Base-by-base conservation (phyloP, 2,888 invertebrate species). In the Philaethria dido region DNA sequence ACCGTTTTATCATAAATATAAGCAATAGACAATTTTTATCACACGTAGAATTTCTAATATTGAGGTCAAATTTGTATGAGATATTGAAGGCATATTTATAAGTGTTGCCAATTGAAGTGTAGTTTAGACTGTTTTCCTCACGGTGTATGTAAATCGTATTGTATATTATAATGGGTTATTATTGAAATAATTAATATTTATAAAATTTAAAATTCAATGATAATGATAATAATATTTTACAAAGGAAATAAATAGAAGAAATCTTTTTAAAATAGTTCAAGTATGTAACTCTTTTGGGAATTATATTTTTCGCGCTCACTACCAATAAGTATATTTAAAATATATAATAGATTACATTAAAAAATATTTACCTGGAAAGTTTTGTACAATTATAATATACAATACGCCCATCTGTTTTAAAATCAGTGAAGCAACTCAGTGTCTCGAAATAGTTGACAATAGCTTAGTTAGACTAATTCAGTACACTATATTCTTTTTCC, bases 391-490 rank as follows among this genome's bases (percentile, higher is more conserved):
- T 61, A 55, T 68, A 52, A 22, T 63, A 70, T 70, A 63, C 65
- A 68, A 59, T 60, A 20, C 54, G 60, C 45, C 36, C 22, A 44
- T 47, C 16, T 18, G 33, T 25, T 52, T 14, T 48, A 62, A 64
- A 47, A 52, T 64, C 42, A 36, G 39, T 61, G 33, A 61, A 57
- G 50, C 36, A 57, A 50, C 50, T 67, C 64, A 61, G 61, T 69
- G 44, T 67, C 52, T 54, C 45, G 18, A 65, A 45, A 59, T 60
- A 59, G 55, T 60, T 64, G 52, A 59, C 57, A 42, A 62, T 68
- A 68, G 64, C 16, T 68, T 68, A 70, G 70, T 29, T 70, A 70
- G 70, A 62, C 22, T 68, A 70, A 70, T 70, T 52, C 65, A 63
- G 59, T 54, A 29, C 18, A 25, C 25, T 45, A 54, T 44, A 44